A percentile compares a stretch with the other conserved stretches of the same genome.
These are phyloP conservation scores for Neoaliturus tenellus DNA, from an alignment of 2,888 invertebrate species.

Conservation along the genomic window DNA sequence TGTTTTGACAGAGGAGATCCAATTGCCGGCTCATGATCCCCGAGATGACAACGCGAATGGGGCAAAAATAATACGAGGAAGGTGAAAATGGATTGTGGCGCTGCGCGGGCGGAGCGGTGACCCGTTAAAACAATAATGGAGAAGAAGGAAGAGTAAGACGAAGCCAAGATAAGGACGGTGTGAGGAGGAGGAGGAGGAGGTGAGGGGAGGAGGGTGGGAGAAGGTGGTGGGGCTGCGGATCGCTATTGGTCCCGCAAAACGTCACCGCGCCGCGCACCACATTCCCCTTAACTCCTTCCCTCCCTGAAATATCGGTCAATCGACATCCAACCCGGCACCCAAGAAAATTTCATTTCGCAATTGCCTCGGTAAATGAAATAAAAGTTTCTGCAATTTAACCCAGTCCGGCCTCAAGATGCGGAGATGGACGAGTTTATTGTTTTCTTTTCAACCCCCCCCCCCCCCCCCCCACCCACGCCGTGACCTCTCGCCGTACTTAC, in stretches of 20 bases:
- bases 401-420: constrained; percentile 33
- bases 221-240: constrained; percentile 44
- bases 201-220: background rate
- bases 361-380: constrained; percentile 63
- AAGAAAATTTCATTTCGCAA: constrained; percentile 61
- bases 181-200: constrained; percentile 7
- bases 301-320: constrained; percentile 49
- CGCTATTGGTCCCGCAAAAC: constrained; percentile 62
- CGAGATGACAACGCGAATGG: constrained; percentile 23
- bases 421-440: constrained; percentile 58
- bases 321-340: constrained; percentile 41
- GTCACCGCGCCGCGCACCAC: constrained; percentile 64
- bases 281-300: constrained; percentile 61
- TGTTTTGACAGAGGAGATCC: constrained; percentile 30
- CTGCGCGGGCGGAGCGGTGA: constrained; percentile 10
- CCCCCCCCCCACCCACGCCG: constrained; percentile 49
- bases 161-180: constrained; percentile 54
- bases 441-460: constrained; percentile 56
- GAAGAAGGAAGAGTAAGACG: constrained; percentile 52
- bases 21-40: constrained; percentile 26
- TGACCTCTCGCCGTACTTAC: background rate
- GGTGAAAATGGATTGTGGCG: constrained; percentile 49
- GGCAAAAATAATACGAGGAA: constrained; percentile 37
- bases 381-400: constrained; percentile 59
- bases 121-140: constrained; percentile 26